These are phyloP conservation scores for Cepaea nemoralis DNA, from an alignment of 1,140 invertebrate species.

Conservation along the genomic window DNA sequence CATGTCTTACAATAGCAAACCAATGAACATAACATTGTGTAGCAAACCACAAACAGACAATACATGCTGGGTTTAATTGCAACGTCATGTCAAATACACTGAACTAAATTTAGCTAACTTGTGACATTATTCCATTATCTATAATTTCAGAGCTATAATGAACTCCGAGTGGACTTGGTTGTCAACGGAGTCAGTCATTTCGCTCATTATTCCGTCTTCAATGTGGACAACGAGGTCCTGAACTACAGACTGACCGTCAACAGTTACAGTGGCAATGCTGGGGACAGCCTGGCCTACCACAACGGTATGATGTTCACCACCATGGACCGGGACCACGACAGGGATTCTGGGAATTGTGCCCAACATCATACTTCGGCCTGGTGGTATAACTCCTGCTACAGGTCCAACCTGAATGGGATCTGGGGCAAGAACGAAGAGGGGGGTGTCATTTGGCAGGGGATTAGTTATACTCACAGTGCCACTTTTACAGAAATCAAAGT, in stretches of 20 bases:
- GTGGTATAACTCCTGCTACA: slow-evolving; percentile 79
- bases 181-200: not conserved
- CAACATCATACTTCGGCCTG: slow-evolving; percentile 74
- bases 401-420: slow-evolving; percentile 76
- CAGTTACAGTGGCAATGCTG: not conserved
- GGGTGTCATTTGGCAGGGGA: not conserved
- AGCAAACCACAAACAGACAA: too few relatives aligned
- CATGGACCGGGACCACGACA: slow-evolving; percentile 76
- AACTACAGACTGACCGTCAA: not conserved
- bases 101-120: too few relatives aligned
- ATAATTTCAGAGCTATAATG: not conserved
- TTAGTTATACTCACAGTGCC: not conserved
- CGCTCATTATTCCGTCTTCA: not conserved
- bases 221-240: not conserved
- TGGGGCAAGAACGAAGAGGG: not conserved
- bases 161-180: not conserved
- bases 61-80: too few relatives aligned
- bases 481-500: not conserved
- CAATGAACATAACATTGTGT: too few relatives aligned
- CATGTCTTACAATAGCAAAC: too few relatives aligned
- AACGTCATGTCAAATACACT: too few relatives aligned
- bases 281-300: slow-evolving; percentile 73
- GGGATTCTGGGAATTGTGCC: slow-evolving; percentile 79
- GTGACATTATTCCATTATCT: too few relatives aligned
- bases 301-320: slow-evolving; percentile 77